Evolutionary conservation across 1,140 invertebrate species (phyloP).

Genomic region (Pseudomyrmex gracilis): DNA sequence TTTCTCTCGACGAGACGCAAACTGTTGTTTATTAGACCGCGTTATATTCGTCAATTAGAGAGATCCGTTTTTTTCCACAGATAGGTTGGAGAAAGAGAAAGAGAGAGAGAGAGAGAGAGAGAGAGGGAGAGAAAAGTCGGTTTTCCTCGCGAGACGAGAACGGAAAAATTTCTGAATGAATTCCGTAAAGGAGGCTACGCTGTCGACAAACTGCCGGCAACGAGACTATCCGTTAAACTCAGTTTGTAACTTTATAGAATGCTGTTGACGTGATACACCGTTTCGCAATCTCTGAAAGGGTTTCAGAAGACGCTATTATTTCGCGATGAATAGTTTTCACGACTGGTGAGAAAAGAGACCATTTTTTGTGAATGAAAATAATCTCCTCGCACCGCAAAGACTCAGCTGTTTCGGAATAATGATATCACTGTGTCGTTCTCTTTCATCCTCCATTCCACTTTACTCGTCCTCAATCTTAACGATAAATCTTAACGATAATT

Average conservation of each 20-base stretch:
- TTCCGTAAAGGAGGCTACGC: not conserved
- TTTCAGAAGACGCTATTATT: slow-evolving; percentile 3
- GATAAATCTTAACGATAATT: not conserved
- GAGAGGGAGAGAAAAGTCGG: not conserved
- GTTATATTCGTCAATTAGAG: not conserved
- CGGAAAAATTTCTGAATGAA: slow-evolving; percentile 17
- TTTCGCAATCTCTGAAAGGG: not conserved
- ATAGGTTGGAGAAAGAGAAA: not conserved
- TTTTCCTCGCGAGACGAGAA: not conserved
- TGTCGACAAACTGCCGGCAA: not conserved
- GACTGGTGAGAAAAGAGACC: too few relatives aligned
- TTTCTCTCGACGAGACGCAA: not conserved
- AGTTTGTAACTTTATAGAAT: slow-evolving; percentile 37
- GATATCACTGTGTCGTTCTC: too few relatives aligned
- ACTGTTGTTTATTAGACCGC: slow-evolving; percentile 6
- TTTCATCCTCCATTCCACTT: too few relatives aligned
- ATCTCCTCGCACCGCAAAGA: not conserved
- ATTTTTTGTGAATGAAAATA: not conserved
- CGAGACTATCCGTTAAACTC: not conserved
- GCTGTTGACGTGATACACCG: not conserved
- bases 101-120: too few relatives aligned
- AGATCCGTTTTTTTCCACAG: not conserved
- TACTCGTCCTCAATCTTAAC: not conserved
- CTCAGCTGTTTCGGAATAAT: too few relatives aligned
- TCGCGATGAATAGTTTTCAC: slow-evolving; percentile 5